Base-by-base conservation (phyloP, 2,113 vertebrate genomes). In the Leiothrix lutea region DNA sequence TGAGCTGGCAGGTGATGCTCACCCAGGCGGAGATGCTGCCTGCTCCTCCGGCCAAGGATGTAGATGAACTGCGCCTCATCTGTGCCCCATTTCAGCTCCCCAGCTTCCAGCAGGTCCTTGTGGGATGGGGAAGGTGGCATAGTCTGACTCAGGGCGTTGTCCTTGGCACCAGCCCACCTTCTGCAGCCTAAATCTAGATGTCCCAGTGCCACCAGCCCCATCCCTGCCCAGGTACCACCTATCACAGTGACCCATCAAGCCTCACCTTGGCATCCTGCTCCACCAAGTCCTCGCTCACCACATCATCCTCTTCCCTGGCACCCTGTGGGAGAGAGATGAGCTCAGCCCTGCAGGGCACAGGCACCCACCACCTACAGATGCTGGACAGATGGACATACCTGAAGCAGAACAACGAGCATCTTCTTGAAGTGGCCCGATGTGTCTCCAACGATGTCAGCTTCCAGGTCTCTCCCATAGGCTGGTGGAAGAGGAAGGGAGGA, bases 361-460 rank as follows among this genome's bases (percentile, higher is more conserved):
- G 36, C 31, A 42, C 19, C 11, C 29, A 25, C 5, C 22, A 26
- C 15, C 20, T 12, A 33, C 31, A 86, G 70, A 62, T 1, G 0
- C 58, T 28, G 38, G 74, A 53, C 38, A 57, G 75, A 77, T 1
- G 14, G 79, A 96, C 97, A 72, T 22, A 99, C 99, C 99, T 99
- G 99, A 57, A 99, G 98, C 92, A 99, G 97, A 94, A 99, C 99
- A 24, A 99, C 67, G 0, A 99, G 98, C 99, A 99, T 99, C 98
- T 99, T 99, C 97, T 99, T 99, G 97, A 99, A 99, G 94, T 99
- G 99, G 65, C 99, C 99, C 0, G 99, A 99, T 3, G 99, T 99
- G 88, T 99, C 99, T 10, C 94, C 96, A 7, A 98, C 85, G 0
- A 99, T 12, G 26, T 99, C 99, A 42, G 98, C 98, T 95, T 99